Percentiles rank a stretch among this genome's conserved stretches.
Conservation (phyloP, 2,888 invertebrate species). For the Oasisia sp. region DNA sequence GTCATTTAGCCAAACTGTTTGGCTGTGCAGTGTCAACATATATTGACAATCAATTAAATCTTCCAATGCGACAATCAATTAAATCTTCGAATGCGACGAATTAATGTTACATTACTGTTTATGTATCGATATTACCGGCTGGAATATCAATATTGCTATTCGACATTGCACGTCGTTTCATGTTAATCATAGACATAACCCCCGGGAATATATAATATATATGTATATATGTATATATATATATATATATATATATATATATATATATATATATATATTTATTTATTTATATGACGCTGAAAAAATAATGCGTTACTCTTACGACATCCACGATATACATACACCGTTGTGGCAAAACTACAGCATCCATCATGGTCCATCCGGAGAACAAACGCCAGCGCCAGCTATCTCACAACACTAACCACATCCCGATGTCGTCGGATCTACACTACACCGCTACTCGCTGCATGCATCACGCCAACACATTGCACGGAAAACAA, state of each 20-base stretch:
- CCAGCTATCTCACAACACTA: not conserved
- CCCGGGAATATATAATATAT: not conserved
- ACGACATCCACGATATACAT: not conserved
- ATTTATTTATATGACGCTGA: not conserved
- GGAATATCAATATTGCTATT: not conserved
- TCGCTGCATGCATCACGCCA: not conserved
- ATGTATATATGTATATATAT: not conserved
- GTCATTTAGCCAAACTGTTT: too few species aligned
- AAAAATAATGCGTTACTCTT: not conserved
- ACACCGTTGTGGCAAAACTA: not conserved
- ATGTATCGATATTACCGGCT: too few species aligned
- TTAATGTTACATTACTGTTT: too few species aligned
- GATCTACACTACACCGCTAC: not conserved
- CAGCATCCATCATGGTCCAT: not conserved
- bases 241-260: too few species aligned
- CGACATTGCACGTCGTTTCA: not conserved
- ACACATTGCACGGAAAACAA: not conserved
- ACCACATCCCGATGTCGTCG: not conserved
- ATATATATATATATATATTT: too few species aligned
- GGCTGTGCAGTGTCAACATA: too few species aligned
- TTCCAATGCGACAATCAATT: too few species aligned
- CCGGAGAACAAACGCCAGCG: not conserved
- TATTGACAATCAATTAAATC: too few species aligned
- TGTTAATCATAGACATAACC: not conserved
- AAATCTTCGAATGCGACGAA: too few species aligned